Conservation (phyloP, 2,797 vertebrate genomes). For the Tolypeutes matacus region DNA sequence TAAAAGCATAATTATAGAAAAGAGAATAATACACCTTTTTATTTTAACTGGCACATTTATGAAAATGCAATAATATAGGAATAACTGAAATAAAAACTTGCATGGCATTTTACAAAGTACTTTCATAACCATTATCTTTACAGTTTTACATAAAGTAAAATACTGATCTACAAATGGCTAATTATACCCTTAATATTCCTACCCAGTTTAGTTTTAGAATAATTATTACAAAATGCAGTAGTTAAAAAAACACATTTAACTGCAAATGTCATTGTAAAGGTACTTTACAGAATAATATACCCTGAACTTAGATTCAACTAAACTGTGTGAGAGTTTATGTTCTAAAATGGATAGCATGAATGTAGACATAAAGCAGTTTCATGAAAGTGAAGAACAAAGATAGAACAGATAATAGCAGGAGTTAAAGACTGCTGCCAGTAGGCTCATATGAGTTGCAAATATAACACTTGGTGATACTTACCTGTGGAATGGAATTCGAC, state of each 20-base stretch:
- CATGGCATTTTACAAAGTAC: slow-evolving; percentile 56
- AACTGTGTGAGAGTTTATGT: not conserved
- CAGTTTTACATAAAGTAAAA: slow-evolving; percentile 55
- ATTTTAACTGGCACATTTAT: slow-evolving; percentile 61
- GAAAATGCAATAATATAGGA: slow-evolving; percentile 24
- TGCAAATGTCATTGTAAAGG: slow-evolving; percentile 2
- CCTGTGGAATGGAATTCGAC: not conserved
- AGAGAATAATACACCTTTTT: slow-evolving; percentile 45
- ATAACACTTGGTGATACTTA: not conserved
- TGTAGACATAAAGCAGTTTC: not conserved
- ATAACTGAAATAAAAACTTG: slow-evolving; percentile 66
- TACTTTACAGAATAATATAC: not conserved
- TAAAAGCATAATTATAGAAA: slow-evolving; percentile 61
- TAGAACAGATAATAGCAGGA: not conserved
- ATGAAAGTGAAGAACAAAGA: not conserved
- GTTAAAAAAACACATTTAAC: slow-evolving; percentile 11
- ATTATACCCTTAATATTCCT: slow-evolving; percentile 62
- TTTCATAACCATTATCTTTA: slow-evolving; percentile 52
- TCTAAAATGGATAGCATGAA: not conserved
- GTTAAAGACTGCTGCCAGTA: not conserved
- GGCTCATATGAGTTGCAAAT: not conserved
- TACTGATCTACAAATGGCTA: slow-evolving; percentile 44
- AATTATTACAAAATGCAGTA: slow-evolving; percentile 26
- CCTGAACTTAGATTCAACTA: not conserved
- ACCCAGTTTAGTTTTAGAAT: slow-evolving; percentile 54